Base-by-base conservation (phyloP, 2,888 invertebrate genomes). In the Napeogenes inachia region DNA sequence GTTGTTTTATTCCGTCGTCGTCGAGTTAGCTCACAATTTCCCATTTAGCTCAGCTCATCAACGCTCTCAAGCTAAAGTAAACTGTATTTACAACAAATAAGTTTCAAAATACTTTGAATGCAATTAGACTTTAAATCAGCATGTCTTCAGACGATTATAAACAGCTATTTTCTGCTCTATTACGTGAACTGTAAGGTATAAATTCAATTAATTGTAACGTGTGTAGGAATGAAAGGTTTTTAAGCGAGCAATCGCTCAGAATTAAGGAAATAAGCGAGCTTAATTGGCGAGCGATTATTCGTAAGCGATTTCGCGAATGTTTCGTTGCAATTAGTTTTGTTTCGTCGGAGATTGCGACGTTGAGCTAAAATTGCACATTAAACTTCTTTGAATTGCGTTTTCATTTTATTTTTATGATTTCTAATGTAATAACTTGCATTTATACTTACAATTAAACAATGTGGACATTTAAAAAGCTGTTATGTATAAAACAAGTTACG, bases 201-300 rank as follows among this genome's bases (percentile, higher is more conserved):
- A 13, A 60, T 0, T 10, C 1, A 4, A 8, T 2, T 21, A 1
- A 0, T 75, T 60, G 0, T 4, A 71, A 66, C 32, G 62, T 42
- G 58, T 70, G 71, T 76, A 21, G 70, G 66, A 70, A 71, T 73
- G 62, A 78, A 82, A 75, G 75, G 73, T 81, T 74, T 81, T 80
- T 81, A 84, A 76, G 75, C 78, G 75, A 72, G 77, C 80, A 84
- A 84, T 87, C 85, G 87, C 80, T 76, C 74, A 71, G 81, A 85
- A 88, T 89, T 84, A 88, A 82, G 88, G 88, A 88, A 88, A 87
- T 89, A 88, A 89, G 89, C 86, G 81, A 80, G 80, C 85, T 85
- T 88, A 89, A 88, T 89, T 88, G 85, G 78, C 73, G 67, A 74
- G 73, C 80, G 87, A 87, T 87, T 84, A 87, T 81, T 82, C 72